A percentile compares a stretch with the other conserved stretches of the same genome.
Conservation (phyloP, 2,888 invertebrate genomes). For the Ethmia dodecea region DNA sequence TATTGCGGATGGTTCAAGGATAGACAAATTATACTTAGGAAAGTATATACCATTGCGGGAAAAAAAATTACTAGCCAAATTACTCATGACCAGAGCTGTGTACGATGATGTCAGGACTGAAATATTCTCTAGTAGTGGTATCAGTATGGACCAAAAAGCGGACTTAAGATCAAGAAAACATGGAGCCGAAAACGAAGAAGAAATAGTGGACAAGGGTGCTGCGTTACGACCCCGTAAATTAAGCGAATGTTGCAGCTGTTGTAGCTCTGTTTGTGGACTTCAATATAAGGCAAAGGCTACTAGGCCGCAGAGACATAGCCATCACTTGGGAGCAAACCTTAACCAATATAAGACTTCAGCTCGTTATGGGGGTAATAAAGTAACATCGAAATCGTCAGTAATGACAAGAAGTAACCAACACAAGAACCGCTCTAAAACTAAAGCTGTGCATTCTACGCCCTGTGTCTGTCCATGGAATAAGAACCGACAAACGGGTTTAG, state of each 20-base stretch:
- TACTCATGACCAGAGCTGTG: constrained; percentile 44
- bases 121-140: constrained; percentile 32
- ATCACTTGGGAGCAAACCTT: constrained; percentile 6
- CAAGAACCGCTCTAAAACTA: no score
- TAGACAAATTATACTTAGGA: constrained; percentile 36
- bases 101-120: constrained; percentile 45
- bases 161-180: constrained; percentile 23
- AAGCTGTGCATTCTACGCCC: no score
- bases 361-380: no score
- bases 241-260: constrained; percentile 45
- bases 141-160: constrained; percentile 25
- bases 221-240: constrained; percentile 22
- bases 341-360: no score
- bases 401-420: no score
- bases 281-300: constrained; percentile 15
- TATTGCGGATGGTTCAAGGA: constrained; percentile 29
- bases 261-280: constrained; percentile 31
- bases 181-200: constrained; percentile 21
- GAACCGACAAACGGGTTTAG: no score
- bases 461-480: no score
- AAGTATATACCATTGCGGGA: constrained; percentile 43
- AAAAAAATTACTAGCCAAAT: constrained; percentile 38
- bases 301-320: constrained; percentile 19
- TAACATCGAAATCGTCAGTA: no score
- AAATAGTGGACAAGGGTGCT: constrained; percentile 33